phyloP scores from a whole-genome alignment of 2,797 vertebrate genomes.

The Scyliorhinus canicula region DNA sequence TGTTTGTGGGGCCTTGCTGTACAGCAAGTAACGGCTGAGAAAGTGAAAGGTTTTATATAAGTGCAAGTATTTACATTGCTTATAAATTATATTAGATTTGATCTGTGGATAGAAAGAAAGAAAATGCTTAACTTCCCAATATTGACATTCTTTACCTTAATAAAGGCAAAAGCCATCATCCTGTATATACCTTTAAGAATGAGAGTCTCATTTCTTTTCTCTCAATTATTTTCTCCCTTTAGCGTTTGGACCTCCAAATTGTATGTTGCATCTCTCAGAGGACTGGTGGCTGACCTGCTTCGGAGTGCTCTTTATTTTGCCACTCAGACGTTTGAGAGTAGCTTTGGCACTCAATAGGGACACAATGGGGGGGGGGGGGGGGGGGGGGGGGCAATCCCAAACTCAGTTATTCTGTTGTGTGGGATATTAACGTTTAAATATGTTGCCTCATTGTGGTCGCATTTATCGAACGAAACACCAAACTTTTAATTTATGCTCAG shows the following conservation, averaged over 20 bases:
- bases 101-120: neutral
- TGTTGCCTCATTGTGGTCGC: neutral
- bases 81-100: neutral
- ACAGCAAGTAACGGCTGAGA: neutral
- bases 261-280: neutral
- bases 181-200: neutral
- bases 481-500: constrained; percentile 11
- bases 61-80: neutral
- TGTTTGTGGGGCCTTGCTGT: neutral
- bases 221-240: neutral
- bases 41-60: neutral
- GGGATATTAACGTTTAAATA: neutral
- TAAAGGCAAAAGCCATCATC: neutral
- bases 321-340: neutral
- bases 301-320: neutral
- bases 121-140: neutral
- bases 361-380: neutral
- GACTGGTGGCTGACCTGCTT: neutral
- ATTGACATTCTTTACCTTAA: neutral
- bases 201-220: neutral
- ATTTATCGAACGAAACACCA: neutral
- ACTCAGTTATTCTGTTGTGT: neutral
- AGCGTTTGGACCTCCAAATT: neutral
- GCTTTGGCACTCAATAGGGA: neutral
- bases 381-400: too few relatives aligned